phyloP scores from a whole-genome alignment of 2,888 invertebrate genomes.

The Chymomyza fuscimana region DNA sequence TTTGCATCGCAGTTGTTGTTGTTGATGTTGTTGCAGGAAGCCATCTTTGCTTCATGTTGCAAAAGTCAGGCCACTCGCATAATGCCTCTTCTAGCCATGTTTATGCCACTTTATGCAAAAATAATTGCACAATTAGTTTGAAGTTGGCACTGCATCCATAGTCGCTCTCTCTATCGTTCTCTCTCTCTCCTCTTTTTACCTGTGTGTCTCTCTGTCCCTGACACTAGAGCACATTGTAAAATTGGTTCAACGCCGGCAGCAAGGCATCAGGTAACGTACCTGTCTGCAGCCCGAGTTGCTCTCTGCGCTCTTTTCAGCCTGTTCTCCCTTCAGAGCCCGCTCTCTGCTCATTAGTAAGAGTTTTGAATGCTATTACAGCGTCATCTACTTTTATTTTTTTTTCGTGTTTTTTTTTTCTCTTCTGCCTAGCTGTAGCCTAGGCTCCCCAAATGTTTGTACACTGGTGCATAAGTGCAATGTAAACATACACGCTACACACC shows the following conservation, averaged over 20 bases:
- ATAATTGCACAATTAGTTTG: slow-evolving; percentile 79
- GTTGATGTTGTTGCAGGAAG: slow-evolving; percentile 30
- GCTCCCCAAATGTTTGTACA: slow-evolving; percentile 38
- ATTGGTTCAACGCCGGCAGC: slow-evolving; percentile 69
- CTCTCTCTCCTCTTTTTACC: neutral
- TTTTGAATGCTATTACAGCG: slow-evolving; percentile 73
- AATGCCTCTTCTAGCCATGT: slow-evolving; percentile 77
- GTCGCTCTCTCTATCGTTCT: slow-evolving; percentile 5
- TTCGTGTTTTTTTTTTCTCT: neutral
- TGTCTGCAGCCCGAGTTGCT: neutral
- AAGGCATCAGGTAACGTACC: slow-evolving; percentile 45
- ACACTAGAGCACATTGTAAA: slow-evolving; percentile 56
- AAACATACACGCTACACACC: slow-evolving; percentile 46
- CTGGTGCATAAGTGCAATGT: slow-evolving; percentile 67
- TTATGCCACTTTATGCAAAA: slow-evolving; percentile 79
- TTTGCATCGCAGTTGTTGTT: slow-evolving; percentile 18
- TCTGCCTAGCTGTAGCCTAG: neutral
- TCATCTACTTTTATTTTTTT: slow-evolving; percentile 55
- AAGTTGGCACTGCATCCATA: slow-evolving; percentile 56
- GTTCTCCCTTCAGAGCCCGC: slow-evolving; percentile 20
- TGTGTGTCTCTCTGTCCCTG: slow-evolving; percentile 6
- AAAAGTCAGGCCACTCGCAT: slow-evolving; percentile 77
- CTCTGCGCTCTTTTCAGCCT: slow-evolving; percentile 1
- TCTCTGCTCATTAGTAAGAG: slow-evolving; percentile 76
- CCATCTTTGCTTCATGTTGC: slow-evolving; percentile 62